phyloP scores from a whole-genome alignment of 2,888 invertebrate genomes.

The Eudasyphora cyanicolor region DNA sequence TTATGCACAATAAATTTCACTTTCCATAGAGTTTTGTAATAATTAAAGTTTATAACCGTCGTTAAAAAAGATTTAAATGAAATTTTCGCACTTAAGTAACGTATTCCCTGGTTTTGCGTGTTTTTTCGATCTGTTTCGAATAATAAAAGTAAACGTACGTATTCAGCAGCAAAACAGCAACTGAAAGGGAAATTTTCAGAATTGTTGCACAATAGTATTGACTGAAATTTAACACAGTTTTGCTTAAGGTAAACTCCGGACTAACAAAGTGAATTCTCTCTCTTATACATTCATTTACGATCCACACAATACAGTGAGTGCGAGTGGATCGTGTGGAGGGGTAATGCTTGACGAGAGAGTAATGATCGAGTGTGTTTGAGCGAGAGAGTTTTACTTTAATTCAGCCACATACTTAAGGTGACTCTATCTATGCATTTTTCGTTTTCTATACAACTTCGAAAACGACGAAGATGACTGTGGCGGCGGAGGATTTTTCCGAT shows the following conservation, averaged over 20 bases:
- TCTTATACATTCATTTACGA: constrained; percentile 21
- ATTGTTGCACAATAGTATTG: constrained; percentile 55
- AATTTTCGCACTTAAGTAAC: constrained; percentile 36
- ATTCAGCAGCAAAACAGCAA: constrained; percentile 76
- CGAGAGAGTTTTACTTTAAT: background rate
- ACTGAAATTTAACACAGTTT: background rate
- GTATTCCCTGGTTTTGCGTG: no score
- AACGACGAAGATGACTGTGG: background rate
- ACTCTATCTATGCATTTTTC: background rate
- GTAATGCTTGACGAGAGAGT: no score
- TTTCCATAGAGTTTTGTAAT: no score
- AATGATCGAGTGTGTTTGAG: background rate
- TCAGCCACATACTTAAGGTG: background rate
- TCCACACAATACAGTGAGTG: background rate
- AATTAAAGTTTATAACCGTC: constrained; percentile 45
- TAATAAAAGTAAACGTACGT: constrained; percentile 68
- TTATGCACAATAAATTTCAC: background rate
- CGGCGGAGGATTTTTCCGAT: constrained; percentile 52
- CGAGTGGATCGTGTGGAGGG: background rate
- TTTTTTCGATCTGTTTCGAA: background rate
- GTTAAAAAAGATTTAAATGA: constrained; percentile 9
- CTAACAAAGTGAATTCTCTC: background rate
- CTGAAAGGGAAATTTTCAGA: constrained; percentile 75
- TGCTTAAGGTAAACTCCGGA: background rate
- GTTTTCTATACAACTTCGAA: background rate